Percentiles rank a stretch among this genome's conserved stretches.
Evolutionary conservation across 2,113 vertebrate species (phyloP).

Genomic region (Nicator chloris): DNA sequence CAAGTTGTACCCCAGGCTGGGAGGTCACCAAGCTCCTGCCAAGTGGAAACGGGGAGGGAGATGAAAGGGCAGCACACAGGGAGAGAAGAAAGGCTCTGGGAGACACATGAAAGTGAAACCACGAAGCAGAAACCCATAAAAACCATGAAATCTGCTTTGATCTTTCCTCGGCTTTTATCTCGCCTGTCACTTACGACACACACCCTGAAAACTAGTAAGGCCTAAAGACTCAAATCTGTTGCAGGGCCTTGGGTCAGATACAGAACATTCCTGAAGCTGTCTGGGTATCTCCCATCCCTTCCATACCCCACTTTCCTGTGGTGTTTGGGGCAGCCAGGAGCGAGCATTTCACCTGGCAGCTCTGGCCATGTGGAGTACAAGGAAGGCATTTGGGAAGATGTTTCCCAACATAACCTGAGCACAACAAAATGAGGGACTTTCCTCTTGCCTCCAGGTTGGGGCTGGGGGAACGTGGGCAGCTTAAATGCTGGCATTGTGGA

Average conservation of each 20-base stretch:
- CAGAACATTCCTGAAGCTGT: background rate
- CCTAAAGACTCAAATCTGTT: background rate
- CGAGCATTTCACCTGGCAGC: background rate
- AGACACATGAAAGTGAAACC: background rate
- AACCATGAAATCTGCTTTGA: background rate
- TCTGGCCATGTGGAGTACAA: fast-evolving
- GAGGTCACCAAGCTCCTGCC: background rate
- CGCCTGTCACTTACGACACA: fast-evolving
- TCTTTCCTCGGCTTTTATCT: constrained; percentile 19
- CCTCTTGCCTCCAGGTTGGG: background rate
- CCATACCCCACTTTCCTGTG: background rate
- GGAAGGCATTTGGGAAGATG: background rate
- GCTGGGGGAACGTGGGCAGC: background rate
- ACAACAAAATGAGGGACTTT: background rate
- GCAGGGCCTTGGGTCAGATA: background rate
- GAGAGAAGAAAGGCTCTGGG: background rate
- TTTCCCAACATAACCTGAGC: background rate
- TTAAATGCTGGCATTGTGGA: background rate
- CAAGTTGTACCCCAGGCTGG: fast-evolving
- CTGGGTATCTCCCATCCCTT: background rate
- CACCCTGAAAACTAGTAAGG: background rate
- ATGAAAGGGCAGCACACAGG: background rate
- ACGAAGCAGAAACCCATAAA: background rate
- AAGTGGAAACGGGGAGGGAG: background rate
- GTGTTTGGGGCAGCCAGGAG: background rate